Evolutionary conservation across 2,113 vertebrate genomes (phyloP).

Genomic region (Meleagris gallopavo): DNA sequence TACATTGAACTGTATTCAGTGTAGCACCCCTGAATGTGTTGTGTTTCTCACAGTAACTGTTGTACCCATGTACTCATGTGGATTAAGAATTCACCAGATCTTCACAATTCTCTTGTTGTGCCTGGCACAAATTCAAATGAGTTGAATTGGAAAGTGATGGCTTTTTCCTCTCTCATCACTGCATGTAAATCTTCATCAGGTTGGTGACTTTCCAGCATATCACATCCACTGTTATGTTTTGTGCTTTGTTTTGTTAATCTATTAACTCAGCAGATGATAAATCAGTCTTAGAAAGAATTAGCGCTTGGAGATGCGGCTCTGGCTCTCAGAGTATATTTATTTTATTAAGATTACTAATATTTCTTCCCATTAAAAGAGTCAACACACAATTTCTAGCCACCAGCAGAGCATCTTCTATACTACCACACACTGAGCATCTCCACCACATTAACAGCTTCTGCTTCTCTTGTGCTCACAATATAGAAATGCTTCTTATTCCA

Average conservation of each 20-base stretch:
- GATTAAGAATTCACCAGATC: conserved; percentile 45
- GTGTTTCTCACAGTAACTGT: background rate
- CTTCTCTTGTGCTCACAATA: background rate
- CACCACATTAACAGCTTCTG: background rate
- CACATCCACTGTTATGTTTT: background rate
- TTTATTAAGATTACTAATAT: background rate
- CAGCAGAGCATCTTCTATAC: conserved; percentile 6
- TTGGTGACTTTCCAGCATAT: conserved; percentile 44
- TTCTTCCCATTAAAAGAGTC: background rate
- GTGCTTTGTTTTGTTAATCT: conserved; percentile 40
- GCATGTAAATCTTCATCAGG: conserved; percentile 24
- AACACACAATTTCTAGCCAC: background rate
- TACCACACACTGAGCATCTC: background rate
- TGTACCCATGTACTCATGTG: background rate
- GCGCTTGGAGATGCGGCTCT: background rate
- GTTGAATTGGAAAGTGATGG: background rate
- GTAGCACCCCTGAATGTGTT: background rate
- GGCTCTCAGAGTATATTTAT: background rate
- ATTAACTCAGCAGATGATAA: conserved; percentile 43
- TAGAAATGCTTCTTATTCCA: conserved; percentile 2
- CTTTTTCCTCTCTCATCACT: conserved; percentile 24
- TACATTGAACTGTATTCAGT: background rate
- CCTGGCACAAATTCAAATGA: conserved; percentile 55
- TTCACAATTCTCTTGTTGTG: conserved; percentile 12
- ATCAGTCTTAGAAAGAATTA: conserved; percentile 37